A percentile compares a stretch with the other conserved stretches of the same genome.
Conservation (phyloP, 2,113 vertebrate species). For the Corythoichthys haematopterus region DNA sequence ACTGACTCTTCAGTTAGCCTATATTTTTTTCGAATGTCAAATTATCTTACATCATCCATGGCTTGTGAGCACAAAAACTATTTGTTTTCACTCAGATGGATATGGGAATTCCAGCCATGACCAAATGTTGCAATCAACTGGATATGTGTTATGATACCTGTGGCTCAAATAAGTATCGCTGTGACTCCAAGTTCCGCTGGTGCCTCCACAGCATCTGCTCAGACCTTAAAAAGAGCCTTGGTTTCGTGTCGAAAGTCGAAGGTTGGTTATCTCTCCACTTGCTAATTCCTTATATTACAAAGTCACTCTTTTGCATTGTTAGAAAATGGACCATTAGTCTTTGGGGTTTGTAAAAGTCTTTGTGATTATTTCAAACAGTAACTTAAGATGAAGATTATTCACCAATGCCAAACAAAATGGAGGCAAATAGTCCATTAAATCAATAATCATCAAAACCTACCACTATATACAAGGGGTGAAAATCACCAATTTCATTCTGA, state of each 20-base stretch:
- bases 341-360: too few species aligned
- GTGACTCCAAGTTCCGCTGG: conserved; percentile 97
- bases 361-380: too few species aligned
- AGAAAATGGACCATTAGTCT: too few species aligned
- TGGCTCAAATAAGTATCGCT: conserved; percentile 96
- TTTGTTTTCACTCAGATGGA: conserved; percentile 77
- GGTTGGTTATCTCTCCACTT: conserved; percentile 64
- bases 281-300: neutral
- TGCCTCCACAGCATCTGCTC: conserved; percentile 96
- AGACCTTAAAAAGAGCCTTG: conserved; percentile 93
- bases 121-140: conserved; percentile 97
- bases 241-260: conserved; percentile 94
- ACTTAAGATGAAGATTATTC: neutral
- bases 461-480: too few species aligned
- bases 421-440: neutral
- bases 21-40: neutral
- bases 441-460: too few species aligned
- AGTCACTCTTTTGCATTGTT: neutral
- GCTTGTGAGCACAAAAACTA: neutral
- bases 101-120: conserved; percentile 96
- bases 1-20: too few species aligned
- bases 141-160: conserved; percentile 94
- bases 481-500: too few species aligned
- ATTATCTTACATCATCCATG: neutral
- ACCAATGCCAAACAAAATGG: neutral